Evolutionary conservation across 2,797 vertebrate species (phyloP), one percentile per base, ranked within the genome.

Genomic region (Aplochiton taeniatus): DNA sequence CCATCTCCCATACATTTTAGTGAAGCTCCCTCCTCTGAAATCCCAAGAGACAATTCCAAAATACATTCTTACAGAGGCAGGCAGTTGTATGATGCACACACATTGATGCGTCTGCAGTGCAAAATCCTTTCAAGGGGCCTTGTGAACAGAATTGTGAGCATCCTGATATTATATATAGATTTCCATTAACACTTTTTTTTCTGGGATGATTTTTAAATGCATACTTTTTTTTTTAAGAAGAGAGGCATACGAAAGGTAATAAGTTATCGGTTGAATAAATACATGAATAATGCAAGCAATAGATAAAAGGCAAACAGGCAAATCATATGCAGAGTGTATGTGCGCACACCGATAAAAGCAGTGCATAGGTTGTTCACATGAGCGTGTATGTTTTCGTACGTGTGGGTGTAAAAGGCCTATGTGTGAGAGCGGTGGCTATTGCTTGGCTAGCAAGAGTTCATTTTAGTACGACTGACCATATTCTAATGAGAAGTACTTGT

Each of bases 381-480:
- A 64, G 59, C 60, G 72, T 59, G 62, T 57, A 66, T 73, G 48
- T 77, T 68, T 65, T 51, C 50, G 8, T 56, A 57, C 6, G 19
- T 12, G 31, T 49, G 45, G 47, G 56, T 41, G 56, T 18, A 19
- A 10, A 47, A 44, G 8, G 31, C 56, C 11, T 42, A 42, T 45
- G 16, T 57, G 47, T 73, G 69, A 55, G 66, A 55, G 66, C 74
- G 72, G 12, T 62, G 19, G 65, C 70, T 58, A 70, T n/a, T 72
- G 58, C 68, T 43, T 59, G 69, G 83, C 60, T 70, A 63, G 63
- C 74, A 66, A 77, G 74, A 85, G 82, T 78, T 79, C 72, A 77
- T 85, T 80, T 70, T 87, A 85, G 72, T 67, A 70, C 64, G 45
- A 72, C 85, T 87, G 87, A 84, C 82, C 77, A 86, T 73, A 3